Evolutionary conservation across 64 coral and sea anemone species (phyloP).

Genomic region (Pocillopora verrucosa): DNA sequence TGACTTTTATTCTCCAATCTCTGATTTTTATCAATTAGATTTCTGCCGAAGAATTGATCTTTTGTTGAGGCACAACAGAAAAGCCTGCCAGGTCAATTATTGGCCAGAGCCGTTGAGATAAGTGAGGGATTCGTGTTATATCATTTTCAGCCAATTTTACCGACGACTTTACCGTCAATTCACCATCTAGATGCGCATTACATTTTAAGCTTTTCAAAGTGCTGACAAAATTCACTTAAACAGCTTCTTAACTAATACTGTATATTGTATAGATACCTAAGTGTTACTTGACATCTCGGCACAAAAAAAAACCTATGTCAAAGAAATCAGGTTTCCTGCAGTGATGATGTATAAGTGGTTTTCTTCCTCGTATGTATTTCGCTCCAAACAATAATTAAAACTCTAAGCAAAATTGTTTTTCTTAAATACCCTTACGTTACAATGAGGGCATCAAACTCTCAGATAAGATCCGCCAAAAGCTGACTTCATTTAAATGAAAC

Average conservation of each 20-base stretch:
- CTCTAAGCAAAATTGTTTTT: neutral
- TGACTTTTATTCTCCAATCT: conserved; percentile 3
- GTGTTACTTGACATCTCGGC: neutral
- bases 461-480: conserved; percentile 10
- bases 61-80: neutral
- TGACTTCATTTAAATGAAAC: conserved; percentile 40
- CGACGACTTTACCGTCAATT: neutral
- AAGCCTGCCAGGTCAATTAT: too few species aligned
- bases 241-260: neutral
- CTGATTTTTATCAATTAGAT: neutral
- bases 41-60: neutral
- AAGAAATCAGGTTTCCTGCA: conserved; percentile 20
- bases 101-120: too few species aligned
- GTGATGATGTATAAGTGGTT: neutral
- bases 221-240: conserved; percentile 6
- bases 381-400: conserved; percentile 29
- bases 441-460: conserved; percentile 12
- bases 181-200: neutral
- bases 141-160: neutral
- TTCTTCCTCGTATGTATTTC: conserved; percentile 2
- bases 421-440: conserved; percentile 2
- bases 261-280: neutral
- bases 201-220: neutral
- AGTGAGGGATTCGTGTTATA: too few species aligned
- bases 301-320: conserved; percentile 20